A percentile compares a stretch with the other conserved stretches of the same genome.
Conservation (phyloP, 2,888 invertebrate genomes). For the Pedicia rivosa region DNA sequence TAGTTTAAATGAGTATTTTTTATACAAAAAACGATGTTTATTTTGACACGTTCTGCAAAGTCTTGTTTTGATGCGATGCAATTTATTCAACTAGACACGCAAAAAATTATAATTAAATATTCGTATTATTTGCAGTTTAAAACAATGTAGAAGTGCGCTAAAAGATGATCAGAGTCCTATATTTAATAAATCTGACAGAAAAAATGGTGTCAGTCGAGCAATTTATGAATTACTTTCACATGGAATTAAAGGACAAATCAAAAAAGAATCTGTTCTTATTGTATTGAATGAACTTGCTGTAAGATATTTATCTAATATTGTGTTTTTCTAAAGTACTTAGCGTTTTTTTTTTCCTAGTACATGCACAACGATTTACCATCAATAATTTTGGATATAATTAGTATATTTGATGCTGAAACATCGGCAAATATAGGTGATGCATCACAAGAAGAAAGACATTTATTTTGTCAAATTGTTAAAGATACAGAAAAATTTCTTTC, state of each 20-base stretch:
- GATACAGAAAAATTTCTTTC: conserved; percentile 70
- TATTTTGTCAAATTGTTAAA: conserved; percentile 62
- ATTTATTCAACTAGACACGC: not conserved
- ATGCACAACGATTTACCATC: conserved; percentile 68
- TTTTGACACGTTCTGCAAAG: conserved; percentile 10
- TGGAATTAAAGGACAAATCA: conserved; percentile 58
- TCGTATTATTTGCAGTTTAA: conserved; percentile 35
- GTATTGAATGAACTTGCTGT: conserved; percentile 63
- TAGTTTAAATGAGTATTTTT: conserved; percentile 12
- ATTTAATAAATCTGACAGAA: conserved; percentile 39
- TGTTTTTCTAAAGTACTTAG: not conserved
- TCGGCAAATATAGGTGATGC: conserved; percentile 35
- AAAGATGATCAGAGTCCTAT: conserved; percentile 49
- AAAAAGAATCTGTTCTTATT: conserved; percentile 59
- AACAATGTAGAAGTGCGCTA: conserved; percentile 43
- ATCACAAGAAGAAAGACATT: conserved; percentile 53
- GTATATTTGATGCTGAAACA: conserved; percentile 72
- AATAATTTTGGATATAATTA: conserved; percentile 68
- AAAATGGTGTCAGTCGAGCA: conserved; percentile 50
- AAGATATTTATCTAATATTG: too few relatives aligned
- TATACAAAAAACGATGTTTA: conserved; percentile 16
- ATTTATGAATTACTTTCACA: conserved; percentile 68
- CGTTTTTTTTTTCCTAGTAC: conserved; percentile 40
- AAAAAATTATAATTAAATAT: not conserved
- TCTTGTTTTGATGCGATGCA: not conserved